Evolutionary conservation across 37 sponge, comb jelly and placozoan genomes (phyloP), one percentile per base, ranked within the genome.

Genomic region (Haliclona indistincta): DNA sequence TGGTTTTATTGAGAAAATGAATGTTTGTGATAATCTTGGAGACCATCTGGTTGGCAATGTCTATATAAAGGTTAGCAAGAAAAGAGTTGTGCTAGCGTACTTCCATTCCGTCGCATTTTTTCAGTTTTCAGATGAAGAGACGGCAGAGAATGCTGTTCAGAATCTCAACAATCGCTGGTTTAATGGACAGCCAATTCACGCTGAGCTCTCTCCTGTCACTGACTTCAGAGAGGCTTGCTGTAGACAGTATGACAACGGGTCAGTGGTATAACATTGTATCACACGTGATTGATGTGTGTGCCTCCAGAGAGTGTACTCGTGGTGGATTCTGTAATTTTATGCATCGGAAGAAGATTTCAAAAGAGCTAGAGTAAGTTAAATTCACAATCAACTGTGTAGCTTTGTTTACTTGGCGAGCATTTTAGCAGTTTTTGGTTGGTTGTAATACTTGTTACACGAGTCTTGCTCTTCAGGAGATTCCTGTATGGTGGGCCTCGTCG

Each of bases 301-400:
- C 29, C n/a, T 22, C 23, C 51, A 89, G 90, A 22, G 96, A 96
- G 61, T 96, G 96, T 56, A 96, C 96, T 20, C 89, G 96, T 1
- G 96, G 96, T 68, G 99, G 99, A 0, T 98, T 95, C 81, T 98
- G 99, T 66, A 98, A 98, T 69, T 98, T 98, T 83, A 98, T 98
- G 99, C 99, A 98, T 49, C 75, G 95, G 49, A 98, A 98, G 81
- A 96, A 96, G 0, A 90, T 98, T 43, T 90, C 96, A n/a, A 83
- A 80, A 73, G 91, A 95, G 25, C 83, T 98, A 8, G 78, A 90
- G 87, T 88, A 63, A 91, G 86, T 7, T 10, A 22, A 36, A 35
- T 66, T 66, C 67, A 25, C 25, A 17, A 1, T 20, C 0, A 66
- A 38, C 20, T 25, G 7, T 26, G 0, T 47, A 47, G 13, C 10